Conservation (phyloP, 2,888 invertebrate species). For the Meta bourneti region DNA sequence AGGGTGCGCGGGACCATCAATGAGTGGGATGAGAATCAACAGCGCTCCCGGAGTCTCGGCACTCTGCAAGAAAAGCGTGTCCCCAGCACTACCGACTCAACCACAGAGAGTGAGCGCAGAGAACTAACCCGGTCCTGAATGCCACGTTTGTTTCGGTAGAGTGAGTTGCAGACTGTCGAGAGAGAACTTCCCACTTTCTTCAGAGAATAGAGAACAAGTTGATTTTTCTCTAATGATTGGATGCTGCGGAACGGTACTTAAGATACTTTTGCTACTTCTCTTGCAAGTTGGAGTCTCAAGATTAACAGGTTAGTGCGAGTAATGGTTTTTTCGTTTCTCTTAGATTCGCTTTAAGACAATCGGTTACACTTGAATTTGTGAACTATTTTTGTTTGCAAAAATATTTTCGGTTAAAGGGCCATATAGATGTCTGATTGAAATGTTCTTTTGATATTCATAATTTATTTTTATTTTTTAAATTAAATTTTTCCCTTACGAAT, state of each 20-base stretch:
- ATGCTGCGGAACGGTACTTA: slow-evolving; percentile 52
- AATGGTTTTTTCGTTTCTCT: too few relatives aligned
- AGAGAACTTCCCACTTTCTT: not conserved
- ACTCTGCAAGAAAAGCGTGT: slow-evolving; percentile 58
- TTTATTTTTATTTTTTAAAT: too few relatives aligned
- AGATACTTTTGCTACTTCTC: slow-evolving; percentile 66
- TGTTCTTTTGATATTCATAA: too few relatives aligned
- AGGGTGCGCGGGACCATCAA: slow-evolving; percentile 61
- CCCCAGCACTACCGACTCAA: not conserved
- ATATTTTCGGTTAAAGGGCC: too few relatives aligned
- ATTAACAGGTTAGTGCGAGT: slow-evolving; percentile 39
- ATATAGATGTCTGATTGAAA: too few relatives aligned
- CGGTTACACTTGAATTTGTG: too few relatives aligned
- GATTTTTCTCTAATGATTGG: slow-evolving; percentile 62
- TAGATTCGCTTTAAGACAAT: too few relatives aligned
- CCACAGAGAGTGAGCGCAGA: not conserved
- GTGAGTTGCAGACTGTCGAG: not conserved
- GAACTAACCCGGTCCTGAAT: not conserved
- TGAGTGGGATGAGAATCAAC: slow-evolving; percentile 61
- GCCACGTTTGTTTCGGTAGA: not conserved
- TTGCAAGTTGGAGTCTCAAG: slow-evolving; percentile 46
- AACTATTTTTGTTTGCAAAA: too few relatives aligned
- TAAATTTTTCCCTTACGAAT: too few relatives aligned
- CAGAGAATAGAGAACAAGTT: slow-evolving; percentile 15
- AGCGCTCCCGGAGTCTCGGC: slow-evolving; percentile 25